Evolutionary conservation across 64 coral and sea anemone genomes (phyloP), one percentile per base, ranked within the genome.

Genomic region (Actinia tenebrosa): DNA sequence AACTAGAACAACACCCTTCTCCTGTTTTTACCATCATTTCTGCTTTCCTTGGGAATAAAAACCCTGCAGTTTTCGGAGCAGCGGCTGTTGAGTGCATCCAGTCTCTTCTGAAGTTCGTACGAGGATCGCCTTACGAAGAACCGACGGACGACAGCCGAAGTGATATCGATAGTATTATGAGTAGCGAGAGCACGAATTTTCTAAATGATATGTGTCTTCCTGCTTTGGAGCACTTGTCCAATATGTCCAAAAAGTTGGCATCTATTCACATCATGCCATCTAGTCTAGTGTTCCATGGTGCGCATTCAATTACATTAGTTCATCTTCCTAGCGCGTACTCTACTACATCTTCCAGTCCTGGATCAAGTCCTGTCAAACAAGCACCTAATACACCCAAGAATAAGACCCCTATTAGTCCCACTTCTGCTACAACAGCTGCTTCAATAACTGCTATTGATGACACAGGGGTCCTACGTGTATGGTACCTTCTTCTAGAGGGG

Each of bases 181-280:
- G 77, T 71, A 99, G 90, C 53, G 97, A 99, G 61, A 82, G 89
- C 56, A 50, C 53, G 44, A 89, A 63, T 61, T 81, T 84, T 45
- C 83, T 43, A 19, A 89, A 86, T 82, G 97, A 95, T 8, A 91
- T 99, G 97, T 99, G 97, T 86, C 85, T 95, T 14, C 91, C 97
- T 25, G 97, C 97, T 42, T 56, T 99, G 53, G 87, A 99, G 25
- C 80, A 93, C 18, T 78, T 99, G 14, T 72, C 89, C 19, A 95
- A 85, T 43, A 92, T 99, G 86, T 99, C 97, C 4, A 99, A 99
- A 66, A 99, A 99, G 58, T 63, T 99, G 45, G 94, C 93, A 7
- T 94, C 93, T 44, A 99, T 99, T 59, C 91, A 99, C 56, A 90
- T 95, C 77, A 99, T 95, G 91, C 97, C 97, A 9, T 95, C 97